These are phyloP conservation scores for Ataeniobius toweri DNA, from an alignment of 2,797 vertebrate genomes.

Conservation along the genomic window DNA sequence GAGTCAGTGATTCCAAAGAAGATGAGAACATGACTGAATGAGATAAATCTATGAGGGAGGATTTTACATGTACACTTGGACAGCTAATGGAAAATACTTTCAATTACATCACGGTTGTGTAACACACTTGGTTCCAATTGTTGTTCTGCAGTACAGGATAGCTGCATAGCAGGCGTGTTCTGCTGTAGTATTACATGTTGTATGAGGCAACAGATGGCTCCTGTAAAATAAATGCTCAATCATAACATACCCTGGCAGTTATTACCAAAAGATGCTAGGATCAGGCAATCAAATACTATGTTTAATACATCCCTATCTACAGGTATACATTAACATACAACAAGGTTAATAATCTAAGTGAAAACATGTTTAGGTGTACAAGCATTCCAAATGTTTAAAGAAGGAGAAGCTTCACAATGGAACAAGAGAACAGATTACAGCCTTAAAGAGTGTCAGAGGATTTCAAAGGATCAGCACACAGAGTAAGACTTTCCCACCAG, in stretches of 20 bases:
- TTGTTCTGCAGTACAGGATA: neutral
- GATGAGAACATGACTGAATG: no score
- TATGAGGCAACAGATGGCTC: neutral
- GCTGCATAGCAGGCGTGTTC: neutral
- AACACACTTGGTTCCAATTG: neutral
- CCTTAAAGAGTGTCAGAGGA: constrained; percentile 8
- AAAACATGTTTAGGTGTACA: neutral
- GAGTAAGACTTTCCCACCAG: constrained; percentile 27
- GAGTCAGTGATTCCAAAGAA: neutral
- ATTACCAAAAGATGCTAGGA: neutral
- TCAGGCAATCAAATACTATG: neutral
- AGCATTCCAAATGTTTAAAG: neutral
- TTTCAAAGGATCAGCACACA: constrained; percentile 47
- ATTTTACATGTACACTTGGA: neutral
- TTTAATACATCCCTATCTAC: neutral
- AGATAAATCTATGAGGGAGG: neutral
- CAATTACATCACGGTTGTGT: constrained; percentile 42
- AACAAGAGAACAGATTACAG: neutral
- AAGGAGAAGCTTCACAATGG: neutral
- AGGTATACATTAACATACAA: neutral
- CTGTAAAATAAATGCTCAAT: neutral
- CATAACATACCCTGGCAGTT: neutral
- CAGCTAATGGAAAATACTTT: constrained; percentile 46
- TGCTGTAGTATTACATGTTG: neutral
- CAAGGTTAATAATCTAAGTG: no score